Conservation (phyloP, 1,140 invertebrate species). For the Protaetia brevitarsis region DNA sequence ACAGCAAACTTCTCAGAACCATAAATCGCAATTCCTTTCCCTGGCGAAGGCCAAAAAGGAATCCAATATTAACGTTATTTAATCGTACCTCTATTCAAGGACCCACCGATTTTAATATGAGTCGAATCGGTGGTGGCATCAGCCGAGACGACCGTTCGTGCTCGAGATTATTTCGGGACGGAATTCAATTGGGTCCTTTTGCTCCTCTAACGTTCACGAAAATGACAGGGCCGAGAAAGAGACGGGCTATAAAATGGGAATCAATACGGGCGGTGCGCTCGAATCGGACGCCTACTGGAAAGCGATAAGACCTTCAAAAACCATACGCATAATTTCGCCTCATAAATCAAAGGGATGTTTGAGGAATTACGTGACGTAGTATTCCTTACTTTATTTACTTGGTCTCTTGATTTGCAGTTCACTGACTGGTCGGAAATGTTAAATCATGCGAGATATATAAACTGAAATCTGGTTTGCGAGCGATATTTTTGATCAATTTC, state of each 20-base stretch:
- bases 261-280: not conserved
- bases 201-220: not conserved
- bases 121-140: not conserved
- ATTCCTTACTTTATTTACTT: no score
- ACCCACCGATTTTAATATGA: not conserved
- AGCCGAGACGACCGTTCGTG: not conserved
- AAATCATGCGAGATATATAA: no score
- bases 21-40: not conserved
- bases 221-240: not conserved
- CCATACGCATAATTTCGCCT: no score
- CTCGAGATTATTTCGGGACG: not conserved
- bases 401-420: no score
- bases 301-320: no score
- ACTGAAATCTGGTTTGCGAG: no score
- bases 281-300: no score
- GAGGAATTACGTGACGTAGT: no score
- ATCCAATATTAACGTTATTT: not conserved
- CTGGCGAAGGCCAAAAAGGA: not conserved
- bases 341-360: no score
- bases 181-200: not conserved
- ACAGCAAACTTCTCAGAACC: not conserved
- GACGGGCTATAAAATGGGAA: not conserved
- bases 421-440: no score
- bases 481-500: no score
- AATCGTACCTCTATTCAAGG: not conserved